Conservation (phyloP, 2,888 invertebrate genomes). For the Pristionchus arcanus region DNA sequence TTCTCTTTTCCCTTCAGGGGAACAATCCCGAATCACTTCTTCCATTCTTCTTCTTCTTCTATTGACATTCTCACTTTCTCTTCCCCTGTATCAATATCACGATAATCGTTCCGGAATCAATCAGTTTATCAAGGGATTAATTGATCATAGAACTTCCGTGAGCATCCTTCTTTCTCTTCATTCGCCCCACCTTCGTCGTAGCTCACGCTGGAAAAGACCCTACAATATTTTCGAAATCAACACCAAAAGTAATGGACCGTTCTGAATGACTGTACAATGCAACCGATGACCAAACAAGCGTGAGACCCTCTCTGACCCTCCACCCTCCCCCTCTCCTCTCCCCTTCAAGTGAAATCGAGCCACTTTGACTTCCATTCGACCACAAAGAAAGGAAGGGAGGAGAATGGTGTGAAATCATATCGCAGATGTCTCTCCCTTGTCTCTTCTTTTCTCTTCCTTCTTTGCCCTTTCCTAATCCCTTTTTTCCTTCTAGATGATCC, state of each 20-base stretch:
- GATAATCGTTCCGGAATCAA: constrained; percentile 15
- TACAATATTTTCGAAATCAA: not conserved
- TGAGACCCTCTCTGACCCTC: not conserved
- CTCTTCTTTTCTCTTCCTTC: not conserved
- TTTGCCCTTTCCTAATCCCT: not conserved
- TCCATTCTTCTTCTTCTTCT: not conserved
- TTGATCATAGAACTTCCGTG: not conserved
- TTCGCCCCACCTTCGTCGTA: not conserved
- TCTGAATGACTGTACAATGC: not conserved
- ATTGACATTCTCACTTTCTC: not conserved
- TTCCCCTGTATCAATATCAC: not conserved
- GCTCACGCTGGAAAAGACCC: not conserved
- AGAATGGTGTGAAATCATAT: constrained; percentile 17
- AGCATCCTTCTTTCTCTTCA: not conserved
- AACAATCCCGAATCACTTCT: not conserved
- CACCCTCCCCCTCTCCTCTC: not conserved
- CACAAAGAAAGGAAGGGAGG: not conserved
- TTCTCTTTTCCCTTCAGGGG: not conserved
- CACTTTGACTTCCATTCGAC: constrained; percentile 48
- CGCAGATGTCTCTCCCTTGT: not conserved
- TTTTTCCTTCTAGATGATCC: not conserved
- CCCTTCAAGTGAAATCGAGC: constrained; percentile 34
- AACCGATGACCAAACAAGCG: constrained; percentile 32
- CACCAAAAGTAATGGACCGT: not conserved
- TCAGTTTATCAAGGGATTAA: not conserved